These are phyloP conservation scores for Autographa pulchrina DNA, from an alignment of 2,888 invertebrate species.

Conservation along the genomic window DNA sequence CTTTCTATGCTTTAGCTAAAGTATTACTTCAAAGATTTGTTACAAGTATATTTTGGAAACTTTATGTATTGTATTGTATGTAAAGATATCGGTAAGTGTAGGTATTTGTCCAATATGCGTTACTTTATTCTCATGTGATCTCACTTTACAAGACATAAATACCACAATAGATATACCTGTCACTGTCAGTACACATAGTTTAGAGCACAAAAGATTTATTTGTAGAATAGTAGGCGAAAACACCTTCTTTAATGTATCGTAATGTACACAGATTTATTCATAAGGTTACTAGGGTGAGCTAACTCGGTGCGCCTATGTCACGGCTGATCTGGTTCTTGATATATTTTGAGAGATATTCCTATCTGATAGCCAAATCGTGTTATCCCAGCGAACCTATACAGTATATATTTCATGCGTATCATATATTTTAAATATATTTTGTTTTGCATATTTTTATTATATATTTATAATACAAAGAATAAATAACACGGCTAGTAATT, in stretches of 20 bases:
- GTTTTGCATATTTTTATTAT: too few relatives aligned
- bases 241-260: not conserved
- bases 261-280: conserved; percentile 36
- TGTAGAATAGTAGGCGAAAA: conserved; percentile 4
- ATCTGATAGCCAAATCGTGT: conserved; percentile 11
- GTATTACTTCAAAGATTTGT: too few relatives aligned
- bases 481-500: too few relatives aligned
- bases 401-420: too few relatives aligned
- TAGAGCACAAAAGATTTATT: not conserved
- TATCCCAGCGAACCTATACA: not conserved
- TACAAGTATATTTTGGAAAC: too few relatives aligned
- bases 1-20: not conserved
- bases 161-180: not conserved
- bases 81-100: too few relatives aligned
- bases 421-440: not conserved
- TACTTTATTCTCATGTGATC: too few relatives aligned
- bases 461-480: too few relatives aligned
- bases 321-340: conserved; percentile 21
- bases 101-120: too few relatives aligned
- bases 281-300: conserved; percentile 23
- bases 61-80: too few relatives aligned
- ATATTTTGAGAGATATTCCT: conserved; percentile 28
- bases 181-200: not conserved
- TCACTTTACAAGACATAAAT: not conserved
- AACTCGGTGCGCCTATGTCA: conserved; percentile 19